phyloP scores from a whole-genome alignment of 1,140 invertebrate genomes.

The Atta cephalotes region DNA sequence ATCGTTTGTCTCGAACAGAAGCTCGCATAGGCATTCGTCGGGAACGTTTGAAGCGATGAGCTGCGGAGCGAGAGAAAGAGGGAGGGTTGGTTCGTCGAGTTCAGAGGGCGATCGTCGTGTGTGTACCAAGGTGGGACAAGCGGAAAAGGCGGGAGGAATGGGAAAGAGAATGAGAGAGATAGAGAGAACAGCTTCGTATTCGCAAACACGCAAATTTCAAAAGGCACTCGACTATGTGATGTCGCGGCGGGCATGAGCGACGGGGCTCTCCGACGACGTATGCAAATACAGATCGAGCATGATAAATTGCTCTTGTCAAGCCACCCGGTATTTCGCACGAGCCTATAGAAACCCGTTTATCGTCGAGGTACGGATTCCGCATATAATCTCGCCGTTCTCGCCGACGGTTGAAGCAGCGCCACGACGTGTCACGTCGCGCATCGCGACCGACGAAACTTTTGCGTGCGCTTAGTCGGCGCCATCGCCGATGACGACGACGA shows the following conservation, averaged over 20 bases:
- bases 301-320: slow-evolving; percentile 87
- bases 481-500: neutral
- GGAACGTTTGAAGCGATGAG: slow-evolving; percentile 47
- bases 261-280: slow-evolving; percentile 85
- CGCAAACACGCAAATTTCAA: slow-evolving; percentile 86
- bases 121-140: slow-evolving; percentile 14
- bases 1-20: slow-evolving; percentile 82
- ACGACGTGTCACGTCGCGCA: slow-evolving; percentile 31
- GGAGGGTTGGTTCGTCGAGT: slow-evolving; percentile 44
- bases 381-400: slow-evolving; percentile 76
- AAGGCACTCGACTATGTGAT: slow-evolving; percentile 86
- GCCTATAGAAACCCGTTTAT: slow-evolving; percentile 80
- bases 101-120: slow-evolving; percentile 24
- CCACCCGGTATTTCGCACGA: slow-evolving; percentile 86
- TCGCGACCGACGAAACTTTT: slow-evolving; percentile 63
- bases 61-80: slow-evolving; percentile 65
- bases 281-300: slow-evolving; percentile 87
- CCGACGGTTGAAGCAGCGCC: slow-evolving; percentile 74
- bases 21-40: slow-evolving; percentile 42
- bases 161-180: slow-evolving; percentile 49
- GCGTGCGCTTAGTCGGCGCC: slow-evolving; percentile 38
- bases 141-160: slow-evolving; percentile 34
- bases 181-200: slow-evolving; percentile 77
- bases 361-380: slow-evolving; percentile 79
- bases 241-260: slow-evolving; percentile 82